phyloP scores from a whole-genome alignment of 2,888 invertebrate genomes.

The Torymus tubicola region DNA sequence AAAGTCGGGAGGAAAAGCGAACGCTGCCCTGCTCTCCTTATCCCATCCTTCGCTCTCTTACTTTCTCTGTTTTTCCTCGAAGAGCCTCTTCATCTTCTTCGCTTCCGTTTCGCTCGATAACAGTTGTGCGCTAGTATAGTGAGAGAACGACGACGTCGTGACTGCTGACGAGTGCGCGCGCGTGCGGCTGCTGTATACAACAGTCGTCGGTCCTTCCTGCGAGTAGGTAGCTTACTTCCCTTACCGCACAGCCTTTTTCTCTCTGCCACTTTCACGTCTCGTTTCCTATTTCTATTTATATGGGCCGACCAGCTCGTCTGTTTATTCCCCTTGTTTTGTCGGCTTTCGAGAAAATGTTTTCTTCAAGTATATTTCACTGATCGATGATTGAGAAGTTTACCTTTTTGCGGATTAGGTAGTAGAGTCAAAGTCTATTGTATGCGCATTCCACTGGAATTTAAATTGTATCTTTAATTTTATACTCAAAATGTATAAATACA shows the following conservation, averaged over 20 bases:
- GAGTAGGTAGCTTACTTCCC: no score
- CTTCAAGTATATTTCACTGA: no score
- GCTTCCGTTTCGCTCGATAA: conserved; percentile 21
- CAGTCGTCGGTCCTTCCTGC: no score
- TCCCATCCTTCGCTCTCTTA: not conserved
- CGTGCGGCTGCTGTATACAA: no score
- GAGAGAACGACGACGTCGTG: not conserved
- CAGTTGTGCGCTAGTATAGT: not conserved
- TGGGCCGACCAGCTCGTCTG: not conserved
- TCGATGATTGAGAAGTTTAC: no score
- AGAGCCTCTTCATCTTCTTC: not conserved
- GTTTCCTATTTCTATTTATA: conserved; percentile 24
- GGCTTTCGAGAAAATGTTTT: no score
- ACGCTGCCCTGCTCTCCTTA: no score
- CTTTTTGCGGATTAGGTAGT: no score
- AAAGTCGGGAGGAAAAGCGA: not conserved
- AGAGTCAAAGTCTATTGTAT: no score
- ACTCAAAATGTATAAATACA: no score
- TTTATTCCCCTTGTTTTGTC: not conserved
- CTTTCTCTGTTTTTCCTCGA: conserved; percentile 8
- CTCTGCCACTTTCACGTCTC: not conserved
- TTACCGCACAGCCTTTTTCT: not conserved
- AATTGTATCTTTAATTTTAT: no score
- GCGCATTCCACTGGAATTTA: no score
- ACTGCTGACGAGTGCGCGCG: not conserved